Evolutionary conservation across 2,888 invertebrate species (phyloP), one percentile per base, ranked within the genome.

Genomic region (Cloeon dipterum): DNA sequence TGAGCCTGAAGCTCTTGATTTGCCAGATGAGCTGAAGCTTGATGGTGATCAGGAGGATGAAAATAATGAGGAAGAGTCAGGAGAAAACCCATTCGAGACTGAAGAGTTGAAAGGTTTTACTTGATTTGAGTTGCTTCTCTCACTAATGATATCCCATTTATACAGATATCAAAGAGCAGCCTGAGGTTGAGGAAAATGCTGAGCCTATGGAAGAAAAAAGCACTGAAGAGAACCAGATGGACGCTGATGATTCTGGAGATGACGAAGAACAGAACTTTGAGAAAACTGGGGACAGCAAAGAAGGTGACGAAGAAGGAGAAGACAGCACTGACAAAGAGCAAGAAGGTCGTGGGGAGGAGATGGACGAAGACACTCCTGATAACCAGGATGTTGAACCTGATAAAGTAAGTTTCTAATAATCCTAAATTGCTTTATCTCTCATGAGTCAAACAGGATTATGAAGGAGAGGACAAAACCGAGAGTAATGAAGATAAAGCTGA

Each of bases 31-130:
- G 54, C 61, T 86, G 46, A 70, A 85, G 44, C 57, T 85, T 14
- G 85, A 88, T 48, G 78, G 71, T 20, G 73, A 59, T 44, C 71
- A 62, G 50, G 69, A 58, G 5, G 69, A 69, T 18, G 69, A 71
- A 14, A 63, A 48, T 46, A 68, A 70, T 20, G 66, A 68, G 34
- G 65, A 65, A 47, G 62, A 59, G 10, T 63, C 65, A 39, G 72
- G 74, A 20, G 76, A 81, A 43, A 79, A 85, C 66, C 83, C 83
- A 0, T 83, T 85, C 49, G 85, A 86, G 52, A 72, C 83, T 41
- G 83, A 85, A 47, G 62, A 67, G 11, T 77, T 77, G 70, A 81
- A 79, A 52, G 74, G 66, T 23, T 23, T n/a, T n/a, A n/a, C n/a
- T n/a, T n/a, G n/a, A n/a, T n/a, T n/a, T n/a, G n/a, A n/a, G n/a